Conservation (phyloP, 2,797 vertebrate species). For the Sebastolobus alascanus region DNA sequence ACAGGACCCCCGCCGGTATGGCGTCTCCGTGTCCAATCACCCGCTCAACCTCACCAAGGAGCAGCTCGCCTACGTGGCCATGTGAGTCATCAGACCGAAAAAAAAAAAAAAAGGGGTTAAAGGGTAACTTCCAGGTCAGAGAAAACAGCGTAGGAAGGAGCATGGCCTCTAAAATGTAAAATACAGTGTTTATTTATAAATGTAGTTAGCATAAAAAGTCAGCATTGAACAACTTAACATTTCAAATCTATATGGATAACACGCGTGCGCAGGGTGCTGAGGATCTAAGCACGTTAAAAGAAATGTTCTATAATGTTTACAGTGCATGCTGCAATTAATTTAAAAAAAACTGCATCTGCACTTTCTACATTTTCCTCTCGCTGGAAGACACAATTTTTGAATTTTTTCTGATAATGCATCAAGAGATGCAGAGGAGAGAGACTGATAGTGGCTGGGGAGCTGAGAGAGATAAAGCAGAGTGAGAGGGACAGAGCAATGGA, state of each 20-base stretch:
- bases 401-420: conserved; percentile 33
- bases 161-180: not conserved
- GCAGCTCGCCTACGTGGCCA: conserved; percentile 90
- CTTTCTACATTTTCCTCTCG: not conserved
- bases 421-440: conserved; percentile 26
- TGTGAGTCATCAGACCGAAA: conserved; percentile 85
- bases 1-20: conserved; percentile 85
- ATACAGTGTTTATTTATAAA: not conserved
- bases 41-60: conserved; percentile 96
- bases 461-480: conserved; percentile 13
- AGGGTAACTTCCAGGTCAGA: not conserved
- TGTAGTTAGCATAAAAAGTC: too few relatives aligned
- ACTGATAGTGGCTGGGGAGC: conserved; percentile 9
- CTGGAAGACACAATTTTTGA: not conserved
- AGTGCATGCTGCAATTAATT: not conserved
- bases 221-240: not conserved
- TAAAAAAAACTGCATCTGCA: not conserved
- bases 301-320: not conserved
- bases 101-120: not conserved
- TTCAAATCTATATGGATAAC: not conserved
- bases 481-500: conserved; percentile 38
- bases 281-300: not conserved
- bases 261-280: not conserved
- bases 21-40: conserved; percentile 94
- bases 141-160: not conserved